These are phyloP conservation scores for Mormyrus iriodes DNA, from an alignment of 2,113 vertebrate species.

Conservation along the genomic window DNA sequence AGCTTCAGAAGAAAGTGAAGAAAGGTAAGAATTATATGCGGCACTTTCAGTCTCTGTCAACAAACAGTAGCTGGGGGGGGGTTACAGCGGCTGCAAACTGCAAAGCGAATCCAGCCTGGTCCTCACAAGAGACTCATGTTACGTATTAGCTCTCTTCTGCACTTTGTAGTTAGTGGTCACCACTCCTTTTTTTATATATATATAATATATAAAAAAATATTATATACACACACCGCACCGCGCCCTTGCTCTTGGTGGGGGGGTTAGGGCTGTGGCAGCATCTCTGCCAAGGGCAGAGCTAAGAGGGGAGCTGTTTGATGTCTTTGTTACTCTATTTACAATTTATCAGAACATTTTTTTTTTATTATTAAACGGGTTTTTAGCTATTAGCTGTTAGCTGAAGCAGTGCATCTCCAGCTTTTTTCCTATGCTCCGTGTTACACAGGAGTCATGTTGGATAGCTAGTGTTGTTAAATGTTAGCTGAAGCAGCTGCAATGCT, in stretches of 20 bases:
- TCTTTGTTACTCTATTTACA: not conserved
- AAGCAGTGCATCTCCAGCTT: not conserved
- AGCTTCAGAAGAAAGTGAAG: slow-evolving; percentile 76
- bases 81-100: not conserved
- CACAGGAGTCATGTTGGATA: not conserved
- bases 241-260: not conserved
- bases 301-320: not conserved
- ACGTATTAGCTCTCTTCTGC: not conserved
- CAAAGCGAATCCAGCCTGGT: not conserved
- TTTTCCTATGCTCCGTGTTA: not conserved
- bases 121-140: not conserved
- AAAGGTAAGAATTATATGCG: slow-evolving; percentile 59
- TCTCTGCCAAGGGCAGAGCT: slow-evolving; percentile 22
- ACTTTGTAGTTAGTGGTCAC: not conserved
- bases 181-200: not conserved
- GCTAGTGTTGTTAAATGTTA: not conserved
- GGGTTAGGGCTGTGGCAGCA: too few species aligned
- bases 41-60: not conserved
- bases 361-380: not conserved
- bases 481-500: not conserved
- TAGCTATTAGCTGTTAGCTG: not conserved
- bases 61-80: not conserved
- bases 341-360: not conserved
- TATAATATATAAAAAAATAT: not conserved
- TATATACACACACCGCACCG: not conserved